Evolutionary conservation across 2,888 invertebrate species (phyloP).

Genomic region (Cheiracanthium punctorium): DNA sequence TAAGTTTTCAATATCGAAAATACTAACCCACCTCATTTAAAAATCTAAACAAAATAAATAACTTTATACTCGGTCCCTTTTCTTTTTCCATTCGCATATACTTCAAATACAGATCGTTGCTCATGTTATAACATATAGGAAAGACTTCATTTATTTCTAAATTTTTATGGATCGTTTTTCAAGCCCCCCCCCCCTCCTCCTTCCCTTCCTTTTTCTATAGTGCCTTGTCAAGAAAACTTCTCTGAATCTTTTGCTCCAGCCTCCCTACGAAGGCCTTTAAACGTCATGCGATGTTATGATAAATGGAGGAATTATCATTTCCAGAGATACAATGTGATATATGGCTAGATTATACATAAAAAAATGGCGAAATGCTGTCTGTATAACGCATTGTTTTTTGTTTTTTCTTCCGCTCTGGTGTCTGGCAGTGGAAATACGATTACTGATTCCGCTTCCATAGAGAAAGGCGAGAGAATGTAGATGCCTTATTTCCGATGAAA

Average conservation of each 20-base stretch:
- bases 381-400: not conserved
- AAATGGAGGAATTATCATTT: slow-evolving; percentile 67
- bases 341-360: slow-evolving; percentile 58
- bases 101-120: slow-evolving; percentile 65
- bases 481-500: not conserved
- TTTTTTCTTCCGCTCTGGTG: not conserved
- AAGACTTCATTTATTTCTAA: slow-evolving; percentile 69
- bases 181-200: slow-evolving; percentile 17
- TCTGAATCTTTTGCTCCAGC: slow-evolving; percentile 32
- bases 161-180: slow-evolving; percentile 62
- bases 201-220: too few species aligned
- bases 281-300: slow-evolving; percentile 67
- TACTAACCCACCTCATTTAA: too few species aligned
- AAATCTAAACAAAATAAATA: not conserved
- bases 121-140: slow-evolving; percentile 66
- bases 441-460: not conserved
- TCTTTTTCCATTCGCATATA: slow-evolving; percentile 42
- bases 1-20: too few species aligned
- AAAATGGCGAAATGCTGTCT: slow-evolving; percentile 48
- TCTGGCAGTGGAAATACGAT: slow-evolving; percentile 20
- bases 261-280: slow-evolving; percentile 35
- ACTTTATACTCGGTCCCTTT: slow-evolving; percentile 3
- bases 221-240: slow-evolving; percentile 55
- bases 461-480: not conserved
- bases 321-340: slow-evolving; percentile 59